Percentiles rank a stretch among this genome's conserved stretches.
phyloP scores from a whole-genome alignment of 2,113 vertebrate genomes.

The Oreochromis niloticus region DNA sequence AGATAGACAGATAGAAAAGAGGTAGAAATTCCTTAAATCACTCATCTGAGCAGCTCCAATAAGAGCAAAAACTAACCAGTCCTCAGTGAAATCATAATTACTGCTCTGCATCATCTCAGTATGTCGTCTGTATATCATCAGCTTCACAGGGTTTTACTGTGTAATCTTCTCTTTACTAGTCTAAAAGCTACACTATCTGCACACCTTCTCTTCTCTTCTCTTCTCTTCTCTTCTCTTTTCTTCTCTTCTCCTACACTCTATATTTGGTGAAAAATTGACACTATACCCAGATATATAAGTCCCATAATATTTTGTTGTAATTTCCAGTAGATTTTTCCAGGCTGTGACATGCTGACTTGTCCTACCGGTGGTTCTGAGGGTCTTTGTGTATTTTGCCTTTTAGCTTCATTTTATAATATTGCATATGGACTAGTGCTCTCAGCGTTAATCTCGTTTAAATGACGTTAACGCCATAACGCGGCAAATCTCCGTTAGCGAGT shows the following conservation, averaged over 20 bases:
- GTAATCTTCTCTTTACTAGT: background rate
- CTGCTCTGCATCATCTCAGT: constrained; percentile 10
- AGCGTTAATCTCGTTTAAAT: background rate
- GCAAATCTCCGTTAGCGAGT: background rate
- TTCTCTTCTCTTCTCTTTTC: background rate
- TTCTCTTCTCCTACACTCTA: background rate
- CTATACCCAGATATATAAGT: background rate
- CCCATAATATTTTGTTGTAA: background rate
- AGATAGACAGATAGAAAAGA: background rate
- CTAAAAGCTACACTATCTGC: background rate
- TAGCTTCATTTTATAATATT: background rate
- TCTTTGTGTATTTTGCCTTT: background rate
- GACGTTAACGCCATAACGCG: background rate
- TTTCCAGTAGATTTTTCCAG: background rate
- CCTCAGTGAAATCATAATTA: constrained; percentile 34
- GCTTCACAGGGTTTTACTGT: constrained; percentile 15
- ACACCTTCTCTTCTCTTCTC: background rate
- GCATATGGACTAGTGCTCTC: background rate
- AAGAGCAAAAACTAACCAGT: background rate
- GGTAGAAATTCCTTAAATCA: background rate
- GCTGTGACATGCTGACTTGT: background rate
- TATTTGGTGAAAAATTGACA: background rate
- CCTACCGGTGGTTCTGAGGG: background rate
- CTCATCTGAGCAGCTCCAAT: background rate
- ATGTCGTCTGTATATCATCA: constrained; percentile 27